Evolutionary conservation across 2,888 invertebrate genomes (phyloP).

Genomic region (Graphium colonna): DNA sequence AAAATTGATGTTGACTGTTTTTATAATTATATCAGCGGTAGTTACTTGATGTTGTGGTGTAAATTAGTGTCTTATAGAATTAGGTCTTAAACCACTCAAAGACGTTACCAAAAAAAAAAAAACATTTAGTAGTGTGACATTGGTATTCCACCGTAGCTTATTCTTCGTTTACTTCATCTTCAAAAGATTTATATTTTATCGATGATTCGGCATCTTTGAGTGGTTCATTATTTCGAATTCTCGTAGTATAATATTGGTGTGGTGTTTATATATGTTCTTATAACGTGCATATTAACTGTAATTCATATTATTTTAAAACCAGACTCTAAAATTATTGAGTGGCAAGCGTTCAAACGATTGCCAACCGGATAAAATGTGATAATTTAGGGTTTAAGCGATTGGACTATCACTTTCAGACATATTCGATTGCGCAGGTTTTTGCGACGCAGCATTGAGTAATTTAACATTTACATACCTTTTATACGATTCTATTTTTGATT

Average conservation of each 20-base stretch:
- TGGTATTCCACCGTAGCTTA: no score
- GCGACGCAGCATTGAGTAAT: slow-evolving; percentile 3
- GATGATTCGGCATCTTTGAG: slow-evolving; percentile 51
- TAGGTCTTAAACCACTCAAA: slow-evolving; percentile 65
- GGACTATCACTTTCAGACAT: slow-evolving; percentile 25
- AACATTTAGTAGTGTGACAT: no score
- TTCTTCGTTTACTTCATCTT: no score
- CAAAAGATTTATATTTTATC: slow-evolving; percentile 23
- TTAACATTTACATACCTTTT: slow-evolving; percentile 6
- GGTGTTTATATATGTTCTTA: slow-evolving; percentile 75
- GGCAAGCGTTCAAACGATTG: slow-evolving; percentile 64
- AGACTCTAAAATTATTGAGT: slow-evolving; percentile 64
- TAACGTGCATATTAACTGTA: slow-evolving; percentile 65
- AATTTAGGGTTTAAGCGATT: slow-evolving; percentile 68
- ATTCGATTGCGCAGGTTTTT: slow-evolving; percentile 10
- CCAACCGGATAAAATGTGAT: slow-evolving; percentile 76
- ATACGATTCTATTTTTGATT: slow-evolving; percentile 29
- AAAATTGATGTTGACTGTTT: slow-evolving; percentile 81
- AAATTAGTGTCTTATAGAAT: slow-evolving; percentile 78
- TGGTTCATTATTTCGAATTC: slow-evolving; percentile 70
- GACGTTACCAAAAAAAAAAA: slow-evolving; percentile 44
- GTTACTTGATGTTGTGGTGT: slow-evolving; percentile 81
- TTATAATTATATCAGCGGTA: slow-evolving; percentile 79
- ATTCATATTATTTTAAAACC: slow-evolving; percentile 59
- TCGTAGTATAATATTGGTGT: slow-evolving; percentile 74